Conservation (phyloP, 2,113 vertebrate genomes). For the Panthera uncia region DNA sequence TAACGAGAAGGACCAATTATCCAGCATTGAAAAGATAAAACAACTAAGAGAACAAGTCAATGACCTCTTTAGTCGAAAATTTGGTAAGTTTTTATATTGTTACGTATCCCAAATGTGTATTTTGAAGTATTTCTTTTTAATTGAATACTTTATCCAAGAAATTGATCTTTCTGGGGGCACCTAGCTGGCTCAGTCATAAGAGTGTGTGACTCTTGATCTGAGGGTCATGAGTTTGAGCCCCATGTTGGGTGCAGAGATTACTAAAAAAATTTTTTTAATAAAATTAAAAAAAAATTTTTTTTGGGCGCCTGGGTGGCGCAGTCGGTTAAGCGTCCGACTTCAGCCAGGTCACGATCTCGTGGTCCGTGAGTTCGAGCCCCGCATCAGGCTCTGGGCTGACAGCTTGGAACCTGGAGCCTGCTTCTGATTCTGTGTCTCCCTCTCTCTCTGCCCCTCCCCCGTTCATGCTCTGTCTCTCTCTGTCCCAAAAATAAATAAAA, state of each 20-base stretch:
- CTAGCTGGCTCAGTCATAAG: background rate
- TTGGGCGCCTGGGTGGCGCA: too few relatives aligned
- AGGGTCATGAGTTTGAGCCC: background rate
- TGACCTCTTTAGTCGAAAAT: conserved; percentile 88
- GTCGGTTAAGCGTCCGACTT: too few relatives aligned
- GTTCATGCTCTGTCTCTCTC: too few relatives aligned
- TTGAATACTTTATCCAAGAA: background rate
- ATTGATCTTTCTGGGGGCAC: background rate
- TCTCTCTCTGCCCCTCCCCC: too few relatives aligned
- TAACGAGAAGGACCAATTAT: conserved; percentile 80
- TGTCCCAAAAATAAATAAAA: too few relatives aligned
- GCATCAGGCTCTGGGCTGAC: too few relatives aligned
- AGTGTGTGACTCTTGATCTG: background rate
- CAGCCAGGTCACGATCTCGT: too few relatives aligned
- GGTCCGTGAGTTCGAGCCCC: too few relatives aligned
- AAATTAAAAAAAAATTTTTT: too few relatives aligned
- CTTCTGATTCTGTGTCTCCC: too few relatives aligned
- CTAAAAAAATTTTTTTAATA: background rate
- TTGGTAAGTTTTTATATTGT: conserved; percentile 82
- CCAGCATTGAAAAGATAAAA: conserved; percentile 84
- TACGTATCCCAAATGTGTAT: background rate
- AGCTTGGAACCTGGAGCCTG: too few relatives aligned
- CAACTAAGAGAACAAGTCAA: conserved; percentile 89
- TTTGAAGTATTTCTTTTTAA: background rate
- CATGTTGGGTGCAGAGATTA: background rate